Conservation (phyloP, 2,888 invertebrate genomes). For the Aelia acuminata region DNA sequence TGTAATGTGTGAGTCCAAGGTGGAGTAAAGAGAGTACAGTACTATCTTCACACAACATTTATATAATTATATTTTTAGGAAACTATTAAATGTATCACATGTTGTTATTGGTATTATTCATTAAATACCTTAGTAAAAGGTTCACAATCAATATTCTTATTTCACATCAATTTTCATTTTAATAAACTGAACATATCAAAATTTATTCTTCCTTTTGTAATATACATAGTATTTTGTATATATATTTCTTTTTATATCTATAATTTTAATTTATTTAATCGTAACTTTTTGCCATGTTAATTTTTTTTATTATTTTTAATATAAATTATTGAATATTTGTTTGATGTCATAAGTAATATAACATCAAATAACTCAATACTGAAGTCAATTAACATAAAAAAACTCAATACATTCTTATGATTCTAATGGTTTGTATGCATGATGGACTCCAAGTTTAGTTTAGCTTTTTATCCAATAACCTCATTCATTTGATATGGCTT, state of each 20-base stretch:
- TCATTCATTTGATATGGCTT: neutral
- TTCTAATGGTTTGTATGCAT: neutral
- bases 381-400: neutral
- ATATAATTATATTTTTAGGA: neutral
- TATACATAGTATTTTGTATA: too few species aligned
- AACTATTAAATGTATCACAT: neutral
- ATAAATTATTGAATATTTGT: too few species aligned
- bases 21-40: neutral
- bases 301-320: too few species aligned
- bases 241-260: too few species aligned
- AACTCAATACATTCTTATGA: neutral
- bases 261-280: too few species aligned
- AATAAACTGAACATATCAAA: too few species aligned
- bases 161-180: neutral
- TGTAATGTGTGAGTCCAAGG: neutral
- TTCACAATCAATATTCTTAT: neutral
- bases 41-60: neutral
- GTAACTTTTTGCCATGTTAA: too few species aligned
- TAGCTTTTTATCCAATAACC: neutral
- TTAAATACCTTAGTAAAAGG: neutral
- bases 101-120: neutral
- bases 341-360: too few species aligned
- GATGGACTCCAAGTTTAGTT: neutral
- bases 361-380: too few species aligned
- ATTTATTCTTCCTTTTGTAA: too few species aligned